Base-by-base conservation (phyloP, 2,888 invertebrate genomes). In the Pyrrhosoma nymphula region DNA sequence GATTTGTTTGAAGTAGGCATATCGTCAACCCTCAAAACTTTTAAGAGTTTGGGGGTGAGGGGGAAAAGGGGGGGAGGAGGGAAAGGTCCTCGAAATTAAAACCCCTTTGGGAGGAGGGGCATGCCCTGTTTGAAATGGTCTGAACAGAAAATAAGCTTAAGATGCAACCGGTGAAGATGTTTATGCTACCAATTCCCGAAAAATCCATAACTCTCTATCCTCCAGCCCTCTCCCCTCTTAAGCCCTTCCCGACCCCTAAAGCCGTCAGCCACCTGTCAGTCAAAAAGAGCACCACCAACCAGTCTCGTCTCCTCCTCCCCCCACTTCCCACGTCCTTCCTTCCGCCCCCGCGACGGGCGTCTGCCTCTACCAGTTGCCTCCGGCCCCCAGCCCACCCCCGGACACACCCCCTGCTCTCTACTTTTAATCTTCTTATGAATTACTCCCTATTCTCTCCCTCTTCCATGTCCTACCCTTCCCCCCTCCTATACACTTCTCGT, bases 141-240 rank as follows among this genome's bases (percentile, higher is more conserved):
- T 82, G 82, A 82, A 69, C 69, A 69, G 69, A 69, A 69, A 69
- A 82, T 82, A 82, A 82, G 82, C 82, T 82, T 47, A 6, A 82
- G 82, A 82, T 82, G 82, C 82, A 30, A 82, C 82, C 18, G 82
- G 82, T 82, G 82, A 82, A 82, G 82, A 82, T 82, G 82, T 82
- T 82, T 82, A 82, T 82, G 82, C 82, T 30, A 82, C 30, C 30
- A 18, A 82, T 82, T 82, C 82, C 82, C 30, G 82, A 82, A 82
- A 82, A 82, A 82, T 35, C 82, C 82, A 82, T 82, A 82, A 82
- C 82, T 82, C 82, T 82, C 82, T 35, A 82, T 82, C 69, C 69
- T 8, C n/a, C n/a, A 8, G n/a, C 47, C 47, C 47, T 47, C 47
- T 60, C 60, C 60, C 60, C 20, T 23, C 23, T 12, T 69, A 69